phyloP scores from a whole-genome alignment of 2,888 invertebrate genomes.

The Poecilobothrus nobilitatus region DNA sequence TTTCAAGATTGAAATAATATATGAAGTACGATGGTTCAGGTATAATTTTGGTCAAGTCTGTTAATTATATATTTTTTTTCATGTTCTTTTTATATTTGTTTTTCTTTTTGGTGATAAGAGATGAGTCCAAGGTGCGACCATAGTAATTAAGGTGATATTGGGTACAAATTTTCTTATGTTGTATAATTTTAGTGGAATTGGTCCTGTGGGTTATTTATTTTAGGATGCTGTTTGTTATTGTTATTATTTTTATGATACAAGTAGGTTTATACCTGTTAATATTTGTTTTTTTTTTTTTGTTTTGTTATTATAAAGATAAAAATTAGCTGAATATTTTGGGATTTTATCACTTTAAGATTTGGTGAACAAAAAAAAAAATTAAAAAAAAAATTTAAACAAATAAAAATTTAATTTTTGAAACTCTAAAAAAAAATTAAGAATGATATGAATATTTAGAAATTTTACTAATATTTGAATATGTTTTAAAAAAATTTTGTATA shows the following conservation, averaged over 20 bases:
- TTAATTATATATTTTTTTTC: neutral
- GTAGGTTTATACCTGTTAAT: neutral
- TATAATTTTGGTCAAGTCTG: neutral
- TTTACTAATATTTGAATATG: too few species aligned
- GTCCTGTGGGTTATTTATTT: too few species aligned
- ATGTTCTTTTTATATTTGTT: neutral
- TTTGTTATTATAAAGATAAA: neutral
- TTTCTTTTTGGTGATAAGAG: neutral
- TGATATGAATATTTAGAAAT: too few species aligned
- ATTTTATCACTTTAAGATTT: neutral
- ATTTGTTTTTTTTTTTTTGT: neutral
- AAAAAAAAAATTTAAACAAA: too few species aligned
- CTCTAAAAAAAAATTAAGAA: too few species aligned
- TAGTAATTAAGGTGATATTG: conserved; percentile 6
- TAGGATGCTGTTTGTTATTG: neutral
- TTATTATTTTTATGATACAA: neutral
- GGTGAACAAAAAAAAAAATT: neutral
- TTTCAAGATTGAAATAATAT: too few species aligned
- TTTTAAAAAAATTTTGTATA: too few species aligned
- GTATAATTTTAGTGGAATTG: neutral
- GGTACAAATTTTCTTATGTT: conserved; percentile 4
- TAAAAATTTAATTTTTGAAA: too few species aligned
- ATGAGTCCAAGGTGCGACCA: conserved; percentile 6
- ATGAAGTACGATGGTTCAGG: neutral
- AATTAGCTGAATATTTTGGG: neutral